phyloP scores from a whole-genome alignment of 2,797 vertebrate genomes.

The Gastrophryne carolinensis region DNA sequence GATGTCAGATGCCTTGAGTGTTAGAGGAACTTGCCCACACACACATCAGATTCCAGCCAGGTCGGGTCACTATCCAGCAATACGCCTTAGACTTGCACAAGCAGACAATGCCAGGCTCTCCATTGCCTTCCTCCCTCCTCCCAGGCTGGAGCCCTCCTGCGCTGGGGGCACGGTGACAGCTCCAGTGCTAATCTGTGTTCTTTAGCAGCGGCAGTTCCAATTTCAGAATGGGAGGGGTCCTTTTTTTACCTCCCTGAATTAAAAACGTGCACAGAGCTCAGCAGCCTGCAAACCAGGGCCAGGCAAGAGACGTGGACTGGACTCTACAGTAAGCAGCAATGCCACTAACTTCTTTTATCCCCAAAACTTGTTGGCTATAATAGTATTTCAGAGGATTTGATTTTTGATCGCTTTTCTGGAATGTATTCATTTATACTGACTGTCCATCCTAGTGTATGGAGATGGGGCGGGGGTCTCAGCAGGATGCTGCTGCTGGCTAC shows the following conservation, averaged over 20 bases:
- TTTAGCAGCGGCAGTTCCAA: constrained; percentile 36
- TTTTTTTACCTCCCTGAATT: constrained; percentile 49
- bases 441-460: not conserved
- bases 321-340: constrained; percentile 34
- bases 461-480: not conserved
- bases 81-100: too few relatives aligned
- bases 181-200: constrained; percentile 29
- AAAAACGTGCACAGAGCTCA: constrained; percentile 42
- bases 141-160: not conserved
- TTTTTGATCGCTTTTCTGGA: not conserved
- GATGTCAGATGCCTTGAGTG: too few relatives aligned
- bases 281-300: constrained; percentile 30
- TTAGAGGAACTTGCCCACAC: too few relatives aligned
- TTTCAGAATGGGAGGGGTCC: constrained; percentile 42
- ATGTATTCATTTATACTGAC: not conserved
- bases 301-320: constrained; percentile 14
- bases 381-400: not conserved
- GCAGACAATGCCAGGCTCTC: not conserved
- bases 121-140: not conserved
- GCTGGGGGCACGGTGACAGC: constrained; percentile 7
- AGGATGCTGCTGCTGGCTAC: not conserved
- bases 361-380: not conserved
- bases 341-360: not conserved
- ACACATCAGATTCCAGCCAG: too few relatives aligned
- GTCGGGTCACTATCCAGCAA: too few relatives aligned